phyloP scores from a whole-genome alignment of 2,113 vertebrate species.

The Carassius gibelio region DNA sequence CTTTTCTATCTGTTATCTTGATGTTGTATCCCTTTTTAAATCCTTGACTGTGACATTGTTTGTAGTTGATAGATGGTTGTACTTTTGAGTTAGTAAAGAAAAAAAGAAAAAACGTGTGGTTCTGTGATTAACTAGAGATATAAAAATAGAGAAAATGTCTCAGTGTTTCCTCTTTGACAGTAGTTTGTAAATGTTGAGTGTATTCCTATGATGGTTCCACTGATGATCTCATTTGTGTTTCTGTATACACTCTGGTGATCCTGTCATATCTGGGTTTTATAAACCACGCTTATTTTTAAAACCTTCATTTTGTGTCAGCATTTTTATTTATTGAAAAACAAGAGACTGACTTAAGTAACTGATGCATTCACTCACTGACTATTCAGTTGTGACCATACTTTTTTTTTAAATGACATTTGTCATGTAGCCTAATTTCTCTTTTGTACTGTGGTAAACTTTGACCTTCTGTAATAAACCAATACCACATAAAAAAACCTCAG shows the following conservation, averaged over 20 bases:
- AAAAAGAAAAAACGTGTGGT: constrained; percentile 72
- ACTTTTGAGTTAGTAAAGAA: constrained; percentile 16
- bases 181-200: constrained; percentile 79
- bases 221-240: constrained; percentile 78
- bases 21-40: constrained; percentile 69
- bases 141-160: constrained; percentile 68
- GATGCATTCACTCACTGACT: too few species aligned
- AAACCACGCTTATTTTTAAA: constrained; percentile 85
- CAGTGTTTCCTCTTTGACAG: constrained; percentile 66
- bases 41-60: constrained; percentile 87
- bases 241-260: constrained; percentile 83
- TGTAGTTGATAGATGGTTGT: constrained; percentile 87
- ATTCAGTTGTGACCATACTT: too few species aligned
- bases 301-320: constrained; percentile 67
- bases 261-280: constrained; percentile 85
- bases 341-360: too few species aligned
- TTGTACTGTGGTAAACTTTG: background rate
- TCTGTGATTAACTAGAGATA: constrained; percentile 89
- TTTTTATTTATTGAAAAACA: constrained; percentile 41
- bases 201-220: constrained; percentile 75
- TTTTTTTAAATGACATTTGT: background rate
- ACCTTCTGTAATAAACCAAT: background rate
- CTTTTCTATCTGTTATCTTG: constrained; percentile 49
- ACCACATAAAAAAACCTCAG: too few species aligned
- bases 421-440: background rate